Percentiles rank a stretch among this genome's conserved stretches.
phyloP scores from a whole-genome alignment of 1,140 invertebrate species.

The Drosophila athabasca region DNA sequence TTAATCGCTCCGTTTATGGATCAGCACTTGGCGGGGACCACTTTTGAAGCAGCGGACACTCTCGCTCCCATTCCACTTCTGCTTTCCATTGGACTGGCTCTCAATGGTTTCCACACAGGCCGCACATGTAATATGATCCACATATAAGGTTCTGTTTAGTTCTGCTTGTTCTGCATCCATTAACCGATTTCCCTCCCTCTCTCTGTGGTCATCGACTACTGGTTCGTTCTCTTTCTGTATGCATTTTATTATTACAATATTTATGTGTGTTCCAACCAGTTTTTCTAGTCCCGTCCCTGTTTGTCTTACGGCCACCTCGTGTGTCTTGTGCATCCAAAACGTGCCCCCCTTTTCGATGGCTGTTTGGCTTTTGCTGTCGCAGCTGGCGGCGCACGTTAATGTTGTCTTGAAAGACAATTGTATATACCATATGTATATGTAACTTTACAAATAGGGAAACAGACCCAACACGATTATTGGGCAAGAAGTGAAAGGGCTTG shows the following conservation, averaged over 20 bases:
- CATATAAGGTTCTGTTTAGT: conserved; percentile 27
- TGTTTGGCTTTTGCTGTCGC: conserved; percentile 12
- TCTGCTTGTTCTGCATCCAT: conserved; percentile 29
- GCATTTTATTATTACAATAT: conserved; percentile 33
- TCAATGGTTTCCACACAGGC: conserved; percentile 34
- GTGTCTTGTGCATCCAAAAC: conserved; percentile 52
- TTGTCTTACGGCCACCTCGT: conserved; percentile 35
- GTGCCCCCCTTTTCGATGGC: conserved; percentile 51
- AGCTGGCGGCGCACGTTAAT: conserved; percentile 39
- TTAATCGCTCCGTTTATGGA: conserved; percentile 73
- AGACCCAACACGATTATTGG: conserved; percentile 31
- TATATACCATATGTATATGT: conserved; percentile 47
- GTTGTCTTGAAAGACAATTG: conserved; percentile 44
- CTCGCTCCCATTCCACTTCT: conserved; percentile 20
- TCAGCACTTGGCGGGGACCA: conserved; percentile 36
- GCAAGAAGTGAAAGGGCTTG: conserved; percentile 50
- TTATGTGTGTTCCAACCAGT: conserved; percentile 53
- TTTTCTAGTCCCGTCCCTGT: conserved; percentile 69
- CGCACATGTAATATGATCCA: conserved; percentile 43
- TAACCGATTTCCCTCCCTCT: neutral
- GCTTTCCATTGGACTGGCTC: neutral
- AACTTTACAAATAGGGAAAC: conserved; percentile 14
- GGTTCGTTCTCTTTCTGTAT: conserved; percentile 4
- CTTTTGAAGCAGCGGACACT: conserved; percentile 34
- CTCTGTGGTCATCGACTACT: too few species aligned